Evolutionary conservation across 2,113 vertebrate species (phyloP).

Genomic region (Malurus cyaneus): DNA sequence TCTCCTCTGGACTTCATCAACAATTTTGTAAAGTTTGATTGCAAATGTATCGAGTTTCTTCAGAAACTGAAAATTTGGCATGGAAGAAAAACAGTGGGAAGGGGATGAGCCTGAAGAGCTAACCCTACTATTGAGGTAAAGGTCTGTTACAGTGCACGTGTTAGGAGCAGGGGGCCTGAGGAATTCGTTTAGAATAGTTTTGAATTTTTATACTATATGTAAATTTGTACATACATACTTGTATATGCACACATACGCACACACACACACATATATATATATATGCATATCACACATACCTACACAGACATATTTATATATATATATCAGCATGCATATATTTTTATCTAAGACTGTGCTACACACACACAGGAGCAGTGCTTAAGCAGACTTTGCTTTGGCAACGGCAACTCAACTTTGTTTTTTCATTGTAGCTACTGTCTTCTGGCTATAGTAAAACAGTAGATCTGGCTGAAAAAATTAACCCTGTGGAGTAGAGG

Average conservation of each 20-base stretch:
- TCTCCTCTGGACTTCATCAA: neutral
- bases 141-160: neutral
- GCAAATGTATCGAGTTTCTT: neutral
- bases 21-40: neutral
- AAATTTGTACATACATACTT: neutral
- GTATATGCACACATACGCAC: neutral
- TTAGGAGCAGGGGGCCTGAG: neutral
- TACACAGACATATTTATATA: neutral
- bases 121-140: neutral
- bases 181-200: neutral
- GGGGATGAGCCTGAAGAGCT: constrained; percentile 6
- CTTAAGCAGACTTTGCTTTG: neutral
- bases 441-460: neutral
- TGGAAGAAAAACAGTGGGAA: neutral
- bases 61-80: neutral
- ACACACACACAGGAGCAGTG: neutral
- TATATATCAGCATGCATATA: neutral
- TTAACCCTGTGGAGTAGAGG: neutral
- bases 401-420: neutral
- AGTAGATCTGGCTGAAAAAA: neutral
- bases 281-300: neutral
- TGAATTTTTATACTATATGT: neutral
- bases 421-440: neutral
- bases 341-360: neutral
- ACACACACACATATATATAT: too few relatives aligned